Conservation (phyloP, 64 coral and sea anemone genomes). For the Anthopleura sola region DNA sequence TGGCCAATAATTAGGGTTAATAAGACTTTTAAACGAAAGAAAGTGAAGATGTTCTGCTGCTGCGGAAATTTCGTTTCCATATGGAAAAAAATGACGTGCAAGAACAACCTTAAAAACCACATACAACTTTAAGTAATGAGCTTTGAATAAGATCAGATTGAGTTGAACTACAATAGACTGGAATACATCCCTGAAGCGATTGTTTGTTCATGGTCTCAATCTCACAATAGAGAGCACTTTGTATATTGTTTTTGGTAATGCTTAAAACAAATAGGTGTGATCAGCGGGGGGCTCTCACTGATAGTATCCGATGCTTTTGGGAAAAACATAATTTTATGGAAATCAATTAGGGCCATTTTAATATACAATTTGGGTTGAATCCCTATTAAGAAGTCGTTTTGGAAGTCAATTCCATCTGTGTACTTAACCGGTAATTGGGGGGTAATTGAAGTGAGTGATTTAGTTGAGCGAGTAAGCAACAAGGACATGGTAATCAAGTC, state of each 20-base stretch:
- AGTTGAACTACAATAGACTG: not conserved
- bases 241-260: slow-evolving; percentile 88
- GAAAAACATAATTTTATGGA: slow-evolving; percentile 91
- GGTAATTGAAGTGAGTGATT: slow-evolving; percentile 93
- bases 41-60: slow-evolving; percentile 3
- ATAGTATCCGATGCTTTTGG: slow-evolving; percentile 86
- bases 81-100: not conserved
- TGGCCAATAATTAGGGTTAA: slow-evolving; percentile 80
- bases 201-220: slow-evolving; percentile 74
- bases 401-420: slow-evolving; percentile 90
- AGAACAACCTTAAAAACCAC: not conserved
- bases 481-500: slow-evolving; percentile 72
- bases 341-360: slow-evolving; percentile 93
- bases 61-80: slow-evolving; percentile 58
- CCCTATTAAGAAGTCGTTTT: slow-evolving; percentile 77
- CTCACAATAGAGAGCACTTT: slow-evolving; percentile 73
- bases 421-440: slow-evolving; percentile 92
- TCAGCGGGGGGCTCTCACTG: slow-evolving; percentile 76
- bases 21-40: slow-evolving; percentile 60
- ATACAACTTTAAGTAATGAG: not conserved
- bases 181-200: slow-evolving; percentile 36
- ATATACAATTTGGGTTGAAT: slow-evolving; percentile 86
- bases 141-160: not conserved
- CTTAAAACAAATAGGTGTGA: slow-evolving; percentile 91
- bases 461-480: slow-evolving; percentile 64